Evolutionary conservation across 2,113 vertebrate genomes (phyloP).

Genomic region (Dromaius novaehollandiae): DNA sequence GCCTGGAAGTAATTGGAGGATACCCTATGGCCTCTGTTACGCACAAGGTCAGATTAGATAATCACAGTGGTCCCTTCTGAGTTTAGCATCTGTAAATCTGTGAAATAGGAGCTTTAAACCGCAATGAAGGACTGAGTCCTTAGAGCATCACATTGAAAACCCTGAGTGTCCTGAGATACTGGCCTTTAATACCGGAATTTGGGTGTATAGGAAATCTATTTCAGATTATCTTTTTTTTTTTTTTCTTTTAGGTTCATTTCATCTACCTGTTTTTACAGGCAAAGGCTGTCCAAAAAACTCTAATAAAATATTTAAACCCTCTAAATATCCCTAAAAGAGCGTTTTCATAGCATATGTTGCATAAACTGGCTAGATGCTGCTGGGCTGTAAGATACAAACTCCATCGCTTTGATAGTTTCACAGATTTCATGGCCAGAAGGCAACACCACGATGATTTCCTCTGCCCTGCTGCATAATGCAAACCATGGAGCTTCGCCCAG

Average conservation of each 20-base stretch:
- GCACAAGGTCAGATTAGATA: constrained; percentile 1
- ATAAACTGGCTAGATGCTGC: constrained; percentile 13
- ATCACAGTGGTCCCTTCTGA: background rate
- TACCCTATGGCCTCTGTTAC: background rate
- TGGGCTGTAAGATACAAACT: background rate
- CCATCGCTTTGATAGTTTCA: constrained; percentile 14
- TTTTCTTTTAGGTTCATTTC: constrained; percentile 2
- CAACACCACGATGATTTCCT: background rate
- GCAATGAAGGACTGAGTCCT: background rate
- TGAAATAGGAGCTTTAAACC: constrained; percentile 43
- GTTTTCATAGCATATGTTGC: constrained; percentile 5
- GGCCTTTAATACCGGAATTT: constrained; percentile 34
- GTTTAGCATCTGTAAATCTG: constrained; percentile 42
- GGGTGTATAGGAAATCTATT: constrained; percentile 28
- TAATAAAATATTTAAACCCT: constrained; percentile 58
- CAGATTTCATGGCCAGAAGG: constrained; percentile 37
- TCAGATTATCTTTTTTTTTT: background rate
- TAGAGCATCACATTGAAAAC: constrained; percentile 16
- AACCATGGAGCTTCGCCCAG: constrained; percentile 11
- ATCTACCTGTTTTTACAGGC: constrained; percentile 20
- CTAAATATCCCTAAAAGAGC: constrained; percentile 48
- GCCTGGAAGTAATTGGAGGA: background rate
- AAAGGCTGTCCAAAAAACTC: background rate
- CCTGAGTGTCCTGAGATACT: background rate
- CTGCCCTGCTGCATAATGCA: constrained; percentile 49